A percentile compares a stretch with the other conserved stretches of the same genome.
phyloP scores from a whole-genome alignment of 2,888 invertebrate genomes.

The Megamerina dolium region DNA sequence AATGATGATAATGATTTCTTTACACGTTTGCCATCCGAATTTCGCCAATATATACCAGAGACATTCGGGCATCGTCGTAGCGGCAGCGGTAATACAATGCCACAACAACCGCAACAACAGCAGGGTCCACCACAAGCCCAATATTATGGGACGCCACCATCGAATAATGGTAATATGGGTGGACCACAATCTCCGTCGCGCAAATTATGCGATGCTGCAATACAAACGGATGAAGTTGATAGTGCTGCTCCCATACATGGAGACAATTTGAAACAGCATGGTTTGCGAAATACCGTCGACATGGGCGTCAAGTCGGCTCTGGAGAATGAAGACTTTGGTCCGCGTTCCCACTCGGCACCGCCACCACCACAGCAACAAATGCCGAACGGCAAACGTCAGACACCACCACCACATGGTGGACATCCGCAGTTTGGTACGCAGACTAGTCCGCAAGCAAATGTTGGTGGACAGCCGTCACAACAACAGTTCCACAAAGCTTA shows the following conservation, averaged over 20 bases:
- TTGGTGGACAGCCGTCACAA: conserved; percentile 7
- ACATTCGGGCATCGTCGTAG: conserved; percentile 38
- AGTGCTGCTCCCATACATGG: conserved; percentile 29
- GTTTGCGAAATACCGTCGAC: conserved; percentile 71
- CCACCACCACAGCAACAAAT: conserved; percentile 51
- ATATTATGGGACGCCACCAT: conserved; percentile 20
- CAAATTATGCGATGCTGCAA: conserved; percentile 47
- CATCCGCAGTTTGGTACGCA: conserved; percentile 36
- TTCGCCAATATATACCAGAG: conserved; percentile 48
- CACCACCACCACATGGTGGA: conserved; percentile 20
- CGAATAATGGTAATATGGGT: no score
- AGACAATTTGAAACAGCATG: conserved; percentile 57
- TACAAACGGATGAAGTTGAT: conserved; percentile 48
- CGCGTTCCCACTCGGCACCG: conserved; percentile 75
- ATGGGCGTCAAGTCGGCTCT: conserved; percentile 61
- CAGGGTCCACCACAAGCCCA: conserved; percentile 12
- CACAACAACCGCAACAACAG: conserved; percentile 17
- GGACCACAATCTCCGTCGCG: conserved; percentile 36
- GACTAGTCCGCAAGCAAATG: conserved; percentile 39
- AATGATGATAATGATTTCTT: conserved; percentile 42
- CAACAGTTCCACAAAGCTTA: conserved; percentile 21
- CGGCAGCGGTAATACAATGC: conserved; percentile 12
- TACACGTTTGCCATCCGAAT: conserved; percentile 47
- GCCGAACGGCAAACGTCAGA: conserved; percentile 25
- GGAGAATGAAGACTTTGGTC: conserved; percentile 53